phyloP scores from a whole-genome alignment of 2,113 vertebrate species.

The Camelus bactrianus region DNA sequence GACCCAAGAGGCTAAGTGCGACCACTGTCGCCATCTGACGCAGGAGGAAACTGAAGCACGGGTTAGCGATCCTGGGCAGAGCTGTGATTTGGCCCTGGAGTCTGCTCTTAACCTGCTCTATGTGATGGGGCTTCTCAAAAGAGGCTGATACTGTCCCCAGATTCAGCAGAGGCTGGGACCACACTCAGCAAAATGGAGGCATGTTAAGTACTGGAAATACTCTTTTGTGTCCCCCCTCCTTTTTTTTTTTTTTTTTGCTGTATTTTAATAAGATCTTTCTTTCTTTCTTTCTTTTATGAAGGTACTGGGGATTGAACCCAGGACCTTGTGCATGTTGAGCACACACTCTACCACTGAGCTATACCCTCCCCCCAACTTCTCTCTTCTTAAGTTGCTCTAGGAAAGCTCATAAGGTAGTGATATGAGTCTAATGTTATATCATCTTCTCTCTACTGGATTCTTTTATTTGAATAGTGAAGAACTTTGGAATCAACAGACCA shows the following conservation, averaged over 20 bases:
- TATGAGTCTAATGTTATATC: neutral
- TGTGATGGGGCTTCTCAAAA: neutral
- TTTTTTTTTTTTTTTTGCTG: neutral
- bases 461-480: constrained; percentile 25
- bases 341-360: too few species aligned
- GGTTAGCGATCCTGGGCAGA: neutral
- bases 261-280: neutral
- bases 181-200: neutral
- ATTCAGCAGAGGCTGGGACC: neutral
- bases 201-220: fast-evolving
- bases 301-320: too few species aligned
- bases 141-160: neutral
- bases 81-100: neutral
- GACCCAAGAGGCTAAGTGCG: neutral
- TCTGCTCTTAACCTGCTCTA: neutral
- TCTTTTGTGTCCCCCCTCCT: neutral
- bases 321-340: too few species aligned
- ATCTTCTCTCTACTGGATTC: neutral
- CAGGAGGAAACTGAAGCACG: neutral
- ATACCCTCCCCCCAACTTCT: too few species aligned
- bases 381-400: neutral
- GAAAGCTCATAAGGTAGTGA: neutral
- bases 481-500: neutral
- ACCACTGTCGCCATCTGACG: neutral
- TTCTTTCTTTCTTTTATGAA: neutral